Evolutionary conservation across 2,113 vertebrate species (phyloP), one percentile per base, ranked within the genome.

Genomic region (Oxygymnocypris stewartii): DNA sequence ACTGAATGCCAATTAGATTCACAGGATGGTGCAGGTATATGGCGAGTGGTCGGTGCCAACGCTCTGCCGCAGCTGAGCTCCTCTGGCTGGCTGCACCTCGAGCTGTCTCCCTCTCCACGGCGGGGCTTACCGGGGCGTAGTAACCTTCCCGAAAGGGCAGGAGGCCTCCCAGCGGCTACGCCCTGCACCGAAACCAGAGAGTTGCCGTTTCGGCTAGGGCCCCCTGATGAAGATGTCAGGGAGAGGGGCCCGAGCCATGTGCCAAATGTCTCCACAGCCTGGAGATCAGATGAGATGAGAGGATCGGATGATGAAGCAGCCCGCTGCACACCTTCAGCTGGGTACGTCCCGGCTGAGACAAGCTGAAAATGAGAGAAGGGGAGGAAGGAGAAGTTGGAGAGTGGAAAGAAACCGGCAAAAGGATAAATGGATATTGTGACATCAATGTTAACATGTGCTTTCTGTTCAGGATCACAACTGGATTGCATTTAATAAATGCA

Each of bases 1-100:
- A 94, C 95, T 95, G 96, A 97, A 96, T 96, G 96, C 95, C 96
- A 97, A 97, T 97, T 97, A 96, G 96, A 96, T 95, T 95, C 95
- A 94, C 96, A 96, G 95, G 95, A 96, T 96, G 96, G 95, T 93
- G 96, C 95, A 97, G 96, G 96, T 97, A 96, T 96, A 95, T 91
- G 93, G 95, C 93, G 93, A 93, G 94, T 82, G 91, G 91, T 93
- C 91, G 94, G 94, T 96, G 95, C 95, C 96, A 96, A 95, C 92
- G n/a, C 93, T 95, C 94, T 92, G 93, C 94, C 94, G 94, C 96
- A 97, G 96, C 95, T 96, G 96, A 96, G 96, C 91, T 95, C 94
- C 93, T 91, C 94, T 96, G 95, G 94, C 95, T 87, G 93, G 85
- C 89, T 92, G 85, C 73, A 65, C 71, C 71, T 73, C 51, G 6